A percentile compares a stretch with the other conserved stretches of the same genome.
Evolutionary conservation across 2,888 invertebrate genomes (phyloP).

Genomic region (Patella caerulea): DNA sequence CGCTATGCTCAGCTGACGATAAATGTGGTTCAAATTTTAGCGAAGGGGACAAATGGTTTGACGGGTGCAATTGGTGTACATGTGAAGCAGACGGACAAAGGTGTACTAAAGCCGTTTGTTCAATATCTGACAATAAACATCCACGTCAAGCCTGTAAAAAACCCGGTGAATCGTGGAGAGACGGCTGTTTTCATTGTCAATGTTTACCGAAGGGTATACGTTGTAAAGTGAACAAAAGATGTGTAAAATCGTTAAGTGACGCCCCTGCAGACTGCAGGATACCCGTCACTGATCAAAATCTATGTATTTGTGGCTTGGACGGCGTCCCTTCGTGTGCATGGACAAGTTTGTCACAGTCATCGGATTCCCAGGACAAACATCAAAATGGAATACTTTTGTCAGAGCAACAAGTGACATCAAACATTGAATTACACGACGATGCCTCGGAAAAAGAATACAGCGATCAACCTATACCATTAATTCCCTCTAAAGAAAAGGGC

Average conservation of each 20-base stretch:
- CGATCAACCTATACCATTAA: neutral
- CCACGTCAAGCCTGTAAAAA: neutral
- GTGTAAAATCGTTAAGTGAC: conserved; percentile 22
- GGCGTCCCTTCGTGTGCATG: conserved; percentile 35
- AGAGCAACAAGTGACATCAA: neutral
- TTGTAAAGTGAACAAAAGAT: conserved; percentile 29
- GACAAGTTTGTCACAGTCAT: neutral
- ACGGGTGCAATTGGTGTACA: conserved; percentile 42
- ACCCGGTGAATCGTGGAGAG: conserved; percentile 31
- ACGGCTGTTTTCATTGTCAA: conserved; percentile 36
- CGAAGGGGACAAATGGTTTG: conserved; percentile 41
- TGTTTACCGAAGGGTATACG: conserved; percentile 31
- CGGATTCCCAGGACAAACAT: neutral
- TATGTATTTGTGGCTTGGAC: conserved; percentile 39
- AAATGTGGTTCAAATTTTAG: conserved; percentile 23
- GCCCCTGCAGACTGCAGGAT: conserved; percentile 21
- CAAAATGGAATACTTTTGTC: neutral
- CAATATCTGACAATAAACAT: neutral
- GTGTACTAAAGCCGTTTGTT: conserved; percentile 34
- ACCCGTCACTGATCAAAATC: conserved; percentile 22
- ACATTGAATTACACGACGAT: neutral
- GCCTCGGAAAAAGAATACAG: neutral
- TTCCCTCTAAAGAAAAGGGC: neutral
- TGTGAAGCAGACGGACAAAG: conserved; percentile 25
- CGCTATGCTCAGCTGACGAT: neutral